phyloP scores from a whole-genome alignment of 2,888 invertebrate genomes.

The Cheilosia variabilis region DNA sequence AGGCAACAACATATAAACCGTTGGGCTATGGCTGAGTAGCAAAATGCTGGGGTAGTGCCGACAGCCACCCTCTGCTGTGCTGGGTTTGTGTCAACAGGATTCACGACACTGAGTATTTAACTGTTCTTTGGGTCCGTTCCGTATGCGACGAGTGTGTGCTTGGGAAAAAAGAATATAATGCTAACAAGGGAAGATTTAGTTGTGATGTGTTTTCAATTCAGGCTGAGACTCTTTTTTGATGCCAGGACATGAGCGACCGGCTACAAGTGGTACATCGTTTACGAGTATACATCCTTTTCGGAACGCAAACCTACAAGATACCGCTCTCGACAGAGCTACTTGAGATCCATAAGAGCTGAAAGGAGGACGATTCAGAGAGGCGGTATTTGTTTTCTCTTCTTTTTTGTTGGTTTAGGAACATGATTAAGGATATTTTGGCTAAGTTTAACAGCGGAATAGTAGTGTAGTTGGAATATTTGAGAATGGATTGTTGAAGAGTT shows the following conservation, averaged over 20 bases:
- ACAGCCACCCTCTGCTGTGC: constrained; percentile 78
- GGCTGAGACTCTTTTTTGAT: constrained; percentile 27
- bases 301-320: constrained; percentile 43
- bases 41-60: background rate
- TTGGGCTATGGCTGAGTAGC: constrained; percentile 25
- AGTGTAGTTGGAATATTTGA: background rate
- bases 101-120: constrained; percentile 71
- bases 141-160: constrained; percentile 9
- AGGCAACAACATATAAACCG: constrained; percentile 77
- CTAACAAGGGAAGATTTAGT: constrained; percentile 58
- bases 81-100: constrained; percentile 76
- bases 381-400: background rate
- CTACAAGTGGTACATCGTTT: constrained; percentile 61
- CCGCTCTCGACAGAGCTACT: constrained; percentile 59
- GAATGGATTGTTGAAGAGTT: background rate
- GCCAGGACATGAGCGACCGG: constrained; percentile 48
- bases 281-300: constrained; percentile 53
- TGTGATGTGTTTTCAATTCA: constrained; percentile 39
- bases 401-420: constrained; percentile 80
- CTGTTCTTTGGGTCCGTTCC: constrained; percentile 63
- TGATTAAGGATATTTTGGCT: constrained; percentile 81
- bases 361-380: constrained; percentile 29
- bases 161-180: constrained; percentile 52
- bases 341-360: constrained; percentile 64
- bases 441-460: constrained; percentile 5